Base-by-base conservation (phyloP, 2,888 invertebrate genomes). In the Tholera decimalis region DNA sequence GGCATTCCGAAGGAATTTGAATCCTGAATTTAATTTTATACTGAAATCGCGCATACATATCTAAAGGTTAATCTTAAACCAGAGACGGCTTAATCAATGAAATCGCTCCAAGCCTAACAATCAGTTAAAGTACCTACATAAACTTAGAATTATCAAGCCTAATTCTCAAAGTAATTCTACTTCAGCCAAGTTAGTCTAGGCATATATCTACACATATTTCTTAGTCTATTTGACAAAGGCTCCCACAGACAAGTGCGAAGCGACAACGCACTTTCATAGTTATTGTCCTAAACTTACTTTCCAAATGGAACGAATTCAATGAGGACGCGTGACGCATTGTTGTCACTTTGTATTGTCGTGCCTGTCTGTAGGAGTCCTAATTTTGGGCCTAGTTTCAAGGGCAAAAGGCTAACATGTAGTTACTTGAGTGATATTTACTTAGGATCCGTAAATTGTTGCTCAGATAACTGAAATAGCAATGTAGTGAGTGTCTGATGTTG, bases 81-180 rank as follows among this genome's bases (percentile, higher is more conserved):
- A 47, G 11, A 47, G 30, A 26, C 15, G n/a, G 33, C 18, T 9
- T 37, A 39, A 35, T 53, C 20, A 51, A 35, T 30, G 1, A 35
- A 43, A 64, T 66, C 59, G 30, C 20, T 24, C 15, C 30, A 60
- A 73, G 41, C 37, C 24, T 54, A 44, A 49, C 51, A 63, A 57
- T 35, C 35, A 57, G 51, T 2, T 15, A 13, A 37, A 55, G 44
- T 54, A 26, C 49, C 26, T n/a, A 26, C 46, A 1, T n/a, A 24
- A 30, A 54, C n/a, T 64, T 46, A 30, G n/a, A 54, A 26, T 41
- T 51, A 39, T 43, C 43, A 33, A 60, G 60, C 53, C 35, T 44
- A 56, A 55, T 73, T 53, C 22, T n/a, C 51, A 35, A 56, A 72
- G 26, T 67, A 56, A 60, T 67, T 53, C 20, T 9, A 47, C 49